These are phyloP conservation scores for Odontamblyopus lacepedii DNA, from an alignment of 2,797 vertebrate species.

Conservation along the genomic window DNA sequence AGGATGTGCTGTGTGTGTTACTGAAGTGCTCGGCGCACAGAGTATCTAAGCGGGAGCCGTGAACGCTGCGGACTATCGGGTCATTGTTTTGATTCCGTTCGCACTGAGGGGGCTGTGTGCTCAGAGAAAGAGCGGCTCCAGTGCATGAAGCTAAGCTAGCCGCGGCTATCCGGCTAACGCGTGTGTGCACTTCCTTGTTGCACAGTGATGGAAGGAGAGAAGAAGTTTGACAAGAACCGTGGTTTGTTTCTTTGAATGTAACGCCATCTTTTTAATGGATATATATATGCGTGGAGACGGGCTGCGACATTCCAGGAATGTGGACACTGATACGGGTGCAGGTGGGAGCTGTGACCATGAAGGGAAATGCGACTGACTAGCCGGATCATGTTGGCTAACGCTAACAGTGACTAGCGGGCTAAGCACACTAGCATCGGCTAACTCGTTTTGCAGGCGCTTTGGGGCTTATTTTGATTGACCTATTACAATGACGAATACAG, in stretches of 20 bases:
- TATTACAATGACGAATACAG: constrained; percentile 19
- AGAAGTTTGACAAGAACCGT: constrained; percentile 66
- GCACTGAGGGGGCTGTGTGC: constrained; percentile 60
- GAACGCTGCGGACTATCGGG: constrained; percentile 26
- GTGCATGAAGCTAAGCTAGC: constrained; percentile 35
- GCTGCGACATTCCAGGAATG: constrained; percentile 20
- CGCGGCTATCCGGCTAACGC: constrained; percentile 45
- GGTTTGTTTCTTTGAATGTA: constrained; percentile 24
- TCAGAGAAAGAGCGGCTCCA: constrained; percentile 60
- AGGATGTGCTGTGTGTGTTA: not conserved
- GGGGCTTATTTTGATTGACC: constrained; percentile 43
- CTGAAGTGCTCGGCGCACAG: not conserved
- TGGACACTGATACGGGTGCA: constrained; percentile 19
- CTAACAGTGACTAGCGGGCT: constrained; percentile 53
- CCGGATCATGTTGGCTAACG: constrained; percentile 54
- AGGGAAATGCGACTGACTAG: constrained; percentile 58
- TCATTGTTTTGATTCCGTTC: constrained; percentile 57
- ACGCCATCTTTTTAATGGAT: constrained; percentile 34
- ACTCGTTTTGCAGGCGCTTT: constrained; percentile 49
- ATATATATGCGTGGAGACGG: constrained; percentile 3
- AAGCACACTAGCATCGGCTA: constrained; percentile 58
- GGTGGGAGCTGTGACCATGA: constrained; percentile 52
- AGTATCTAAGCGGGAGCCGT: not conserved
- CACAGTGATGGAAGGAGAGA: constrained; percentile 65
- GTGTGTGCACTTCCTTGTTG: constrained; percentile 80